These are phyloP conservation scores for Heliopora coerulea DNA, from an alignment of 92 coral and sea anemone species.

Conservation along the genomic window DNA sequence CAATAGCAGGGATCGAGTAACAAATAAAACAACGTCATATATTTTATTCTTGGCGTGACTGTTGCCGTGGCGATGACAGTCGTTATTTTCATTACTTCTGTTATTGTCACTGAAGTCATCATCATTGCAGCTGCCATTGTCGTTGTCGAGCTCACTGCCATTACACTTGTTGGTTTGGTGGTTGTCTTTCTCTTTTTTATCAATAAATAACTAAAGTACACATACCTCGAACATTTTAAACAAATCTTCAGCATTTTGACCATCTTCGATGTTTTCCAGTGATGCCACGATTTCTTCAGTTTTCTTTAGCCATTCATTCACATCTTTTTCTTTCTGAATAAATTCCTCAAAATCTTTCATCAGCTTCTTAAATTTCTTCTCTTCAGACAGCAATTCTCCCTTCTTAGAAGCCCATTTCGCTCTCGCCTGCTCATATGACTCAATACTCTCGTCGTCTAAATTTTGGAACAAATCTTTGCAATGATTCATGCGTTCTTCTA, in stretches of 20 bases:
- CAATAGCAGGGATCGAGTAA: too few relatives aligned
- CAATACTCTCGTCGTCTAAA: background rate
- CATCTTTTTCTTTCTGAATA: conserved; percentile 13
- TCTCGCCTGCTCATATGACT: background rate
- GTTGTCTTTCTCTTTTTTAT: background rate
- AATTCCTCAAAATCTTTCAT: conserved; percentile 32
- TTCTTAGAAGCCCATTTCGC: conserved; percentile 15
- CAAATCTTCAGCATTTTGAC: conserved; percentile 52
- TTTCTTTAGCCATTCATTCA: conserved; percentile 29
- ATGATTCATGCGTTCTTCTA: background rate
- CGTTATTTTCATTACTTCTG: background rate
- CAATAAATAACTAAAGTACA: background rate
- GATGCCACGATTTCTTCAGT: conserved; percentile 13
- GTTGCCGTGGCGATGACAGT: too few relatives aligned
- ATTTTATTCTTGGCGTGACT: too few relatives aligned
- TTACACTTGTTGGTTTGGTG: background rate
- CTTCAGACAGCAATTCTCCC: conserved; percentile 10
- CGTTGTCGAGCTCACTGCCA: background rate
- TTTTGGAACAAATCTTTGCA: background rate
- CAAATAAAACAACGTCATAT: too few relatives aligned
- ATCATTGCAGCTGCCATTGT: background rate
- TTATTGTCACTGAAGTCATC: background rate
- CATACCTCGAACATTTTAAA: conserved; percentile 55
- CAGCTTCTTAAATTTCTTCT: conserved; percentile 7
- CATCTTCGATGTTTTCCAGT: conserved; percentile 47